phyloP scores from a whole-genome alignment of 2,888 invertebrate genomes.

The Antheraea yamamai region DNA sequence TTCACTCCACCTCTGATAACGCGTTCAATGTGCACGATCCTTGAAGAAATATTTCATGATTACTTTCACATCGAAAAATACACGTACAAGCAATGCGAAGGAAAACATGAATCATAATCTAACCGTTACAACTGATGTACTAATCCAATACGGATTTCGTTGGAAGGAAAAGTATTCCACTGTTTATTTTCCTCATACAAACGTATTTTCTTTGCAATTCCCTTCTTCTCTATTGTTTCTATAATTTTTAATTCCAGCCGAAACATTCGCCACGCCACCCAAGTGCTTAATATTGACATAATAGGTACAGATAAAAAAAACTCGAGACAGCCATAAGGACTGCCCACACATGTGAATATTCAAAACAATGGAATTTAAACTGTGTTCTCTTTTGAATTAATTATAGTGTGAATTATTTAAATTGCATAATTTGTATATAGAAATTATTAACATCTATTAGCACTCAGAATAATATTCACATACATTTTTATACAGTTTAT shows the following conservation, averaged over 20 bases:
- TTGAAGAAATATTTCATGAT: constrained; percentile 13
- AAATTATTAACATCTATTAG: too few relatives aligned
- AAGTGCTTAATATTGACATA: too few relatives aligned
- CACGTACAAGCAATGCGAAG: neutral
- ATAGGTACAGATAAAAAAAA: too few relatives aligned
- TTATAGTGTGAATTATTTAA: too few relatives aligned
- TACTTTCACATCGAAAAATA: neutral
- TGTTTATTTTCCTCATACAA: neutral
- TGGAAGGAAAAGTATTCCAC: neutral
- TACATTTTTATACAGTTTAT: too few relatives aligned
- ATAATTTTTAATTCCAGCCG: neutral
- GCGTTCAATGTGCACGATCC: constrained; percentile 30
- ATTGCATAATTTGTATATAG: too few relatives aligned
- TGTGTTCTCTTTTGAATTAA: too few relatives aligned
- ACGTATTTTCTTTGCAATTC: neutral
- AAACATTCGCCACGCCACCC: too few relatives aligned
- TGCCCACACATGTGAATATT: too few relatives aligned
- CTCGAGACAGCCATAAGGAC: too few relatives aligned
- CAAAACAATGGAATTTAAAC: too few relatives aligned
- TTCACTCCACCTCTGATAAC: constrained; percentile 43
- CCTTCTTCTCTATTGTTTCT: neutral
- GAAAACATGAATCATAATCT: constrained; percentile 5
- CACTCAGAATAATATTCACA: too few relatives aligned
- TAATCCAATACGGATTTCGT: neutral
- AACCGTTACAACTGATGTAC: neutral